A percentile compares a stretch with the other conserved stretches of the same genome.
Conservation (phyloP, 2,797 vertebrate species). For the Diplodus sargus region DNA sequence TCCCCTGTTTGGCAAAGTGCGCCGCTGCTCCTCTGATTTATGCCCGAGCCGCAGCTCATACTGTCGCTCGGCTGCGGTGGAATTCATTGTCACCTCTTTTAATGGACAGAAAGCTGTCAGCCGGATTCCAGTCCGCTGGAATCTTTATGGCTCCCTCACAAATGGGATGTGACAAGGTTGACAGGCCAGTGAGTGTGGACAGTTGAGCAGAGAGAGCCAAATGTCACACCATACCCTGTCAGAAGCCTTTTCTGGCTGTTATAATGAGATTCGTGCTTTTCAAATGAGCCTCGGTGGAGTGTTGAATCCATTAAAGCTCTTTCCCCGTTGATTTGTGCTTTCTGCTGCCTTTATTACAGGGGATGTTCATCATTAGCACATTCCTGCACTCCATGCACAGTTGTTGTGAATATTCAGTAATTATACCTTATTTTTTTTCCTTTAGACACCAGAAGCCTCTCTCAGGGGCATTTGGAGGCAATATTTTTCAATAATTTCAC, state of each 20-base stretch:
- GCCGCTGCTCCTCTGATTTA: constrained; percentile 48
- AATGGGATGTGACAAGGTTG: constrained; percentile 84
- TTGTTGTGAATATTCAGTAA: constrained; percentile 51
- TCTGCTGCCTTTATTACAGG: constrained; percentile 61
- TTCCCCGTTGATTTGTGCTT: constrained; percentile 66
- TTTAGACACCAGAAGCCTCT: constrained; percentile 1
- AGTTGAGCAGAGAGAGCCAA: constrained; percentile 74
- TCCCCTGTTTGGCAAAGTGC: constrained; percentile 42
- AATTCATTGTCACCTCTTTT: constrained; percentile 79
- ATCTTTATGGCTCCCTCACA: constrained; percentile 70
- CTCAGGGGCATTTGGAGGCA: neutral
- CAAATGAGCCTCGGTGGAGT: constrained; percentile 62
- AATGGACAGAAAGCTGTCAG: constrained; percentile 83
- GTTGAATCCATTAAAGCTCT: constrained; percentile 63
- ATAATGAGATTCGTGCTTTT: constrained; percentile 81
- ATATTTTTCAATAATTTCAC: constrained; percentile 17
- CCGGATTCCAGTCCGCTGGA: constrained; percentile 66
- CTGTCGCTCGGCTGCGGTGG: constrained; percentile 58
- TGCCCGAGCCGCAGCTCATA: constrained; percentile 28
- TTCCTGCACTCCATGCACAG: constrained; percentile 16
- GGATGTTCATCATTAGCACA: constrained; percentile 62
- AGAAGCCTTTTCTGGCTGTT: constrained; percentile 74
- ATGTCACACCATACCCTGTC: constrained; percentile 80
- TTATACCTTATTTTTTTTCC: constrained; percentile 39
- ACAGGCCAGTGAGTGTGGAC: constrained; percentile 75